A percentile compares a stretch with the other conserved stretches of the same genome.
Conservation (phyloP, 2,797 vertebrate species). For the Coluber constrictor region DNA sequence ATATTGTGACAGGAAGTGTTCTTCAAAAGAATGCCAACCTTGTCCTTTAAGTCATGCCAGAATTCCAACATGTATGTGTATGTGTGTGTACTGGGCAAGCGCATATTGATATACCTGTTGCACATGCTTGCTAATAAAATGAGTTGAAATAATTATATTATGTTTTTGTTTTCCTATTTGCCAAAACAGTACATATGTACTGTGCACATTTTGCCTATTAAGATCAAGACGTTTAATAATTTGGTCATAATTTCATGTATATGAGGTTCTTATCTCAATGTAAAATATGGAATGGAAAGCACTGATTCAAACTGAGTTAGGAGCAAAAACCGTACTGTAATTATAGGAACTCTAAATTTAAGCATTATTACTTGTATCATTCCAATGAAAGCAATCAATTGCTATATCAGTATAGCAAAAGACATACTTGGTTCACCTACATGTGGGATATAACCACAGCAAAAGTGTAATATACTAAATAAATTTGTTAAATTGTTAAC, state of each 20-base stretch:
- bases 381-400: not conserved
- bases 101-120: not conserved
- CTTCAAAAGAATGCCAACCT: not conserved
- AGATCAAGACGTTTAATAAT: not conserved
- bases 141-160: not conserved
- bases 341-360: not conserved
- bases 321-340: not conserved
- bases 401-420: not conserved
- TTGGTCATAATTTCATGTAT: too few relatives aligned
- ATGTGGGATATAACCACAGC: not conserved
- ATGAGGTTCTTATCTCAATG: not conserved
- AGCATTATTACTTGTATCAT: not conserved
- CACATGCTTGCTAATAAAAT: not conserved
- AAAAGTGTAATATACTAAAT: not conserved
- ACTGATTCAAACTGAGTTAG: not conserved
- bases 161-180: not conserved
- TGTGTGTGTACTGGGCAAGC: accelerated
- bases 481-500: not conserved
- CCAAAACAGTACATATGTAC: not conserved
- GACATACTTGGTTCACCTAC: not conserved
- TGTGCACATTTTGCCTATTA: not conserved
- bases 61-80: not conserved
- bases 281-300: not conserved
- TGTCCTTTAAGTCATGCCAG: not conserved
- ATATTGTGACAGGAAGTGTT: not conserved